These are phyloP conservation scores for Antheraea pernyi DNA, from an alignment of 1,140 invertebrate species.

Conservation along the genomic window DNA sequence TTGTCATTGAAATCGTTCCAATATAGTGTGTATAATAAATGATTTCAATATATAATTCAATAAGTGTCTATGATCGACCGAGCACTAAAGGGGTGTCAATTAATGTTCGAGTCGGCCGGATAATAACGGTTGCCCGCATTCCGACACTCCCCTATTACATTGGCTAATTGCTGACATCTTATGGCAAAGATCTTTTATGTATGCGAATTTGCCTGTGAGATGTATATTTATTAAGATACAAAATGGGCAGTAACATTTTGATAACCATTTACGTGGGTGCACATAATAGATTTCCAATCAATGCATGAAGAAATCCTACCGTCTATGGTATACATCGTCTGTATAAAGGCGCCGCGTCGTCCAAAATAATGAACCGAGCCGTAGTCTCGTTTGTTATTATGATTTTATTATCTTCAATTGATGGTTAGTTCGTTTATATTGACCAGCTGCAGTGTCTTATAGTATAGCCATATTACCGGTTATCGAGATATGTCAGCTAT, in stretches of 20 bases:
- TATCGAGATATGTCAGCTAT: too few species aligned
- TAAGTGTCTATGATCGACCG: not conserved
- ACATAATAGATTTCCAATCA: not conserved
- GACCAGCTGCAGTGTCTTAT: not conserved
- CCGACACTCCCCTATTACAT: slow-evolving; percentile 42
- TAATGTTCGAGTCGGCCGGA: slow-evolving; percentile 56
- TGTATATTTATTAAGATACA: not conserved
- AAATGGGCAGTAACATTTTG: not conserved
- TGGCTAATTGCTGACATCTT: slow-evolving; percentile 62
- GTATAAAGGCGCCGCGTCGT: slow-evolving; percentile 11
- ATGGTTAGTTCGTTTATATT: not conserved
- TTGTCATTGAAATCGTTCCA: too few species aligned
- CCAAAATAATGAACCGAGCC: not conserved
- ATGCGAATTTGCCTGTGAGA: slow-evolving; percentile 19
- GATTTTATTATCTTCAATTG: slow-evolving; percentile 1
- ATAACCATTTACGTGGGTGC: not conserved
- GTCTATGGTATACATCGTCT: slow-evolving; percentile 21
- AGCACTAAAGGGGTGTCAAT: slow-evolving; percentile 27
- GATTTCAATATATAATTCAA: not conserved
- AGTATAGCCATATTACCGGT: too few species aligned
- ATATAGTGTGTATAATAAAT: too few species aligned
- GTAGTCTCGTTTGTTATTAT: not conserved
- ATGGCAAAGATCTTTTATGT: slow-evolving; percentile 29
- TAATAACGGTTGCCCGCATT: slow-evolving; percentile 71
- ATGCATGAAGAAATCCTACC: not conserved